Conservation (phyloP, 2,888 invertebrate genomes). For the Oscheius myriophilus region DNA sequence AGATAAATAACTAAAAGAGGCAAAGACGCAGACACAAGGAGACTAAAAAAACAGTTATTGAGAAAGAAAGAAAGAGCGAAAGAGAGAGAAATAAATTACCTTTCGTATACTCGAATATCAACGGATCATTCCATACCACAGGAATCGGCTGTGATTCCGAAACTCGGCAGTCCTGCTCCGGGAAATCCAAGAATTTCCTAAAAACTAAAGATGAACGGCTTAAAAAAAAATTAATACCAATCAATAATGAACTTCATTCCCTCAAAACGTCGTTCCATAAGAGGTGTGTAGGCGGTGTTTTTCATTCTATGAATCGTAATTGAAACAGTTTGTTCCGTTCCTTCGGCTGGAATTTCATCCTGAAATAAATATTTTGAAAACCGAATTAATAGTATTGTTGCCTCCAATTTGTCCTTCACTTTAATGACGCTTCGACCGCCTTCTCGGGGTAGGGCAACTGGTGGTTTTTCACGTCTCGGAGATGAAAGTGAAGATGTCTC, state of each 20-base stretch:
- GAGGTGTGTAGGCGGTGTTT: constrained; percentile 43
- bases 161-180: constrained; percentile 34
- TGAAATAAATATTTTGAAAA: neutral
- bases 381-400: neutral
- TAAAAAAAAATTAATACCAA: constrained; percentile 20
- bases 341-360: constrained; percentile 19
- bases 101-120: constrained; percentile 33
- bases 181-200: constrained; percentile 40
- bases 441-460: constrained; percentile 37
- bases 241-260: constrained; percentile 38
- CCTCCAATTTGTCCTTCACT: constrained; percentile 8
- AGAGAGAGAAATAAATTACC: constrained; percentile 19
- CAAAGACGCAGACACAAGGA: too few relatives aligned
- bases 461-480: constrained; percentile 41
- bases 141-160: constrained; percentile 36
- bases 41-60: too few relatives aligned
- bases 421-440: constrained; percentile 44
- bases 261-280: constrained; percentile 44
- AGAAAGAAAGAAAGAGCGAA: too few relatives aligned
- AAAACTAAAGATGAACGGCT: neutral
- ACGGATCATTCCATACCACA: constrained; percentile 25
- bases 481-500: constrained; percentile 59
- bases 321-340: constrained; percentile 31
- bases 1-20: too few relatives aligned
- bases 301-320: constrained; percentile 45